A percentile compares a stretch with the other conserved stretches of the same genome.
phyloP scores from a whole-genome alignment of 2,888 invertebrate genomes.

The Rhogogaster chlorosoma region DNA sequence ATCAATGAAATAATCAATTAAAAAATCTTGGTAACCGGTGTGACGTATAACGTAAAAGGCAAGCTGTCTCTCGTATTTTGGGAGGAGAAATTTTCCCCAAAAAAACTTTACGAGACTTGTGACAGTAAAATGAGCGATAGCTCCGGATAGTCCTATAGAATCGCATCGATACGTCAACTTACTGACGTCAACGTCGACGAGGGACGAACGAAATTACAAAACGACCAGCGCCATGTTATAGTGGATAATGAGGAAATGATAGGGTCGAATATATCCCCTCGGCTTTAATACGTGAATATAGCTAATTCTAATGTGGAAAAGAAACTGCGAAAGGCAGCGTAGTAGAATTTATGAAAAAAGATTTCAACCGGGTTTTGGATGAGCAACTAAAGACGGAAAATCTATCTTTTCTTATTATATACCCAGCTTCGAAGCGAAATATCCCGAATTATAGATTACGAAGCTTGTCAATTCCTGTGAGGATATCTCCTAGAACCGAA shows the following conservation, averaged over 20 bases:
- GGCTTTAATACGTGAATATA: conserved; percentile 24
- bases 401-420: background rate
- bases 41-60: background rate
- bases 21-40: background rate
- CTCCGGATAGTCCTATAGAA: background rate
- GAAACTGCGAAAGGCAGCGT: background rate
- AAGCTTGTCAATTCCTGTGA: background rate
- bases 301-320: conserved; percentile 10
- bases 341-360: too few relatives aligned
- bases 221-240: conserved; percentile 59
- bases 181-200: conserved; percentile 1
- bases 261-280: conserved; percentile 53
- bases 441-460: background rate
- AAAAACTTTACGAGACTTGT: background rate
- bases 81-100: background rate
- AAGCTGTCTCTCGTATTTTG: background rate
- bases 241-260: conserved; percentile 66
- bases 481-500: background rate
- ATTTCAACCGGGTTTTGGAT: too few relatives aligned
- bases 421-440: background rate
- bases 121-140: background rate
- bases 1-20: background rate
- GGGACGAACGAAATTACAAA: conserved; percentile 37
- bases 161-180: conserved; percentile 24
- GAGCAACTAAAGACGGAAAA: background rate